Conservation (phyloP, 53 echinoderm and acorn worm species). For the Holothuria scabra region DNA sequence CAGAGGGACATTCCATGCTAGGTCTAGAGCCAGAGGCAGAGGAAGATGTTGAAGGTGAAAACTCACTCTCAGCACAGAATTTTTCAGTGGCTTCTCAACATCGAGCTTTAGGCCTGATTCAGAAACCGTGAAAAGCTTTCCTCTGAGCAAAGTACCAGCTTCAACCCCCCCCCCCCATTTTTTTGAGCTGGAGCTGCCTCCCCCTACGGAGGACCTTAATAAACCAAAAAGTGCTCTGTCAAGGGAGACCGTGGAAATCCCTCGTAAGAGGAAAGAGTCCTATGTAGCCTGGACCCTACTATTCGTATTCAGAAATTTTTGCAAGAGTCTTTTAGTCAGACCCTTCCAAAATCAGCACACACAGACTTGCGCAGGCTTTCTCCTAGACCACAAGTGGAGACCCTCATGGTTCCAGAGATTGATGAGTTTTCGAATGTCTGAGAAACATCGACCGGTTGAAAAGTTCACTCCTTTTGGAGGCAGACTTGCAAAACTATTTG, state of each 20-base stretch:
- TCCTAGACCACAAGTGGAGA: conserved; percentile 11
- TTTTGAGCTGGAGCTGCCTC: background rate
- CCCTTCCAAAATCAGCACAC: background rate
- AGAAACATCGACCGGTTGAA: background rate
- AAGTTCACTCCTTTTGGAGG: too few relatives aligned
- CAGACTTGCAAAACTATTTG: background rate
- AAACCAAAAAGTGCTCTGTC: background rate
- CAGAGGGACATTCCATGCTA: background rate
- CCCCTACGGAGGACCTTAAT: background rate
- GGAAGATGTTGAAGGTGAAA: background rate
- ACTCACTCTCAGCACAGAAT: background rate
- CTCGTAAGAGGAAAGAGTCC: background rate
- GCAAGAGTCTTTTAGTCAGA: background rate
- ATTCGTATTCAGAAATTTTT: too few relatives aligned
- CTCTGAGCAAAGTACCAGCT: background rate
- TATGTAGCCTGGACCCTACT: background rate
- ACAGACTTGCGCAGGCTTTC: background rate
- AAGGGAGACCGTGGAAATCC: background rate
- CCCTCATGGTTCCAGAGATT: conserved; percentile 13
- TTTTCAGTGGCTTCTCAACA: background rate
- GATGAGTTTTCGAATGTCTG: background rate
- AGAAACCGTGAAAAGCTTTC: background rate
- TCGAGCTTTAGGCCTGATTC: background rate
- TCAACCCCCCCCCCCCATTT: background rate
- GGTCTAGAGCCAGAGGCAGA: background rate